Evolutionary conservation across 2,888 invertebrate species (phyloP), one percentile per base, ranked within the genome.

Genomic region (Lysandra bellargus): DNA sequence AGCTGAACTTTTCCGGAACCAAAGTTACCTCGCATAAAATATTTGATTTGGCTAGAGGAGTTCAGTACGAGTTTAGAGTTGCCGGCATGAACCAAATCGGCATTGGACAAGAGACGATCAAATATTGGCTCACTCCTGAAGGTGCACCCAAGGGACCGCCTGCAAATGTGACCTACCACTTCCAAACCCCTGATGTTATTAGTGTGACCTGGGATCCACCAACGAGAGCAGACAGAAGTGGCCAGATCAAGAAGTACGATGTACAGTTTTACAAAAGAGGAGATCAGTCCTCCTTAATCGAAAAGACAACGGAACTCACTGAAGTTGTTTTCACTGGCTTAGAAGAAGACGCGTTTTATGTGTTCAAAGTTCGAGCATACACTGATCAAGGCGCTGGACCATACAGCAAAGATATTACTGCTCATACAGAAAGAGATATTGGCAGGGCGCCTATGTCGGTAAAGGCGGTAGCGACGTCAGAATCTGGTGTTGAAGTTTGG

Each of bases 31-130:
- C 96, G 5, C 97, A 97, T 86, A 96, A 96, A 85, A 96, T 98
- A 81, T 96, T 95, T 83, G 97, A 98, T 87, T 93, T 98, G 78
- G 99, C 99, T 91, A 96, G 98, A 82, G 99, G 99, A 0, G 98
- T 98, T 0, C 97, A 98, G 85, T 99, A 99, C 91, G 99, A 99
- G 91, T 99, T 99, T 89, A 96, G 99, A 82, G 97, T 99, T n/a
- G 97, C 99, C 14, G 99, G 99, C 6, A 97, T 97, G 89, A 99
- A 99, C 92, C 96, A 97, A 84, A 98, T 99, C 79, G 99, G 99
- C 79, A 97, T 97, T 85, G 99, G 99, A 7, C 98, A 99, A 90
- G 99, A 99, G 89, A 97, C 98, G 0, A 97, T 99, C 1, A 97
- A 97, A 87, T 97, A 97, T 85, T 97, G 98, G 94, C 96, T 97